A percentile compares a stretch with the other conserved stretches of the same genome.
phyloP scores from a whole-genome alignment of 2,797 vertebrate genomes.

The Leontocebus nigricollis region DNA sequence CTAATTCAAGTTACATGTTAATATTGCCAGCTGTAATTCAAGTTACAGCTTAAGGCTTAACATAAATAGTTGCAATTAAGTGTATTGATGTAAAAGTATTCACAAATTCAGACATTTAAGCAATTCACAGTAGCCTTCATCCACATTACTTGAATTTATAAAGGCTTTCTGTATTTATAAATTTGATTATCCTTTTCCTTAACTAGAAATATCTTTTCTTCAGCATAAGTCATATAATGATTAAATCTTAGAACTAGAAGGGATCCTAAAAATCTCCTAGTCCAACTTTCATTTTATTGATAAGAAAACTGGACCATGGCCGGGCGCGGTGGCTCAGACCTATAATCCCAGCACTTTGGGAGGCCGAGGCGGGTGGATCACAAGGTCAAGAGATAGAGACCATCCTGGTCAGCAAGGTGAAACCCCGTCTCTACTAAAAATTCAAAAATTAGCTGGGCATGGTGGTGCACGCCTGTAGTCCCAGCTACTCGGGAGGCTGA shows the following conservation, averaged over 20 bases:
- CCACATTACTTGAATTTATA: background rate
- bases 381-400: no score
- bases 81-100: background rate
- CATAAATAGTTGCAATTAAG: background rate
- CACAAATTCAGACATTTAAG: background rate
- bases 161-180: background rate
- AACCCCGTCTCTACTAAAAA: no score
- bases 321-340: no score
- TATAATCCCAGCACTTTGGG: no score
- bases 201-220: background rate
- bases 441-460: no score
- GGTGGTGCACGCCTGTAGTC: no score
- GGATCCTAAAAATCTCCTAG: background rate
- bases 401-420: no score
- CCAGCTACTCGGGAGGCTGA: no score
- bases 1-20: conserved; percentile 21
- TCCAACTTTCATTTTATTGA: background rate
- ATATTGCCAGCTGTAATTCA: background rate
- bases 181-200: background rate
- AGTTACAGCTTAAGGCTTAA: background rate
- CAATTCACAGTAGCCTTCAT: background rate
- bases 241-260: conserved; percentile 31
- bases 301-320: background rate
- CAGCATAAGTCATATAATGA: background rate
- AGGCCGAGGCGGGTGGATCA: no score